These are phyloP conservation scores for Rhinopithecus roxellana DNA, from an alignment of 2,113 vertebrate species.

Conservation along the genomic window DNA sequence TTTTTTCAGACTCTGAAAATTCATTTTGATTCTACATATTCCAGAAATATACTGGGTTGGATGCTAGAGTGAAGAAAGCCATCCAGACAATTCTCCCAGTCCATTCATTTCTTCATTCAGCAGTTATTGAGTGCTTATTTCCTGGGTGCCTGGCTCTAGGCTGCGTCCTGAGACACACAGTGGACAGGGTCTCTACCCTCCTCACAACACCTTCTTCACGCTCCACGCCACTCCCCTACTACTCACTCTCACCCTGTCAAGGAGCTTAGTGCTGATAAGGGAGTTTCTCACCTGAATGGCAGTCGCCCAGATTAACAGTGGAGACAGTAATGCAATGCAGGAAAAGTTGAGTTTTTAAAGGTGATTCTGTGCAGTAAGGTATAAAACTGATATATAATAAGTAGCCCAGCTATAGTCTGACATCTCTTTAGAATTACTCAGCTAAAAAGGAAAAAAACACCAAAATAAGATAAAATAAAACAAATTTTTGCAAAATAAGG, in stretches of 20 bases:
- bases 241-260: not conserved
- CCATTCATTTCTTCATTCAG: not conserved
- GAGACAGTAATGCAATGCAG: not conserved
- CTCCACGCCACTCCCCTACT: not conserved
- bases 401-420: constrained; percentile 17
- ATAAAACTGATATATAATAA: constrained; percentile 12
- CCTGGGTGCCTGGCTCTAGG: not conserved
- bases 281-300: not conserved
- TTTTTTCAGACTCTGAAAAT: constrained; percentile 43
- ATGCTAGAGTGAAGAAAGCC: constrained; percentile 42
- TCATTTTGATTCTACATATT: constrained; percentile 8
- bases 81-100: constrained; percentile 18
- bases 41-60: constrained; percentile 13
- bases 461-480: constrained; percentile 27
- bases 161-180: not conserved
- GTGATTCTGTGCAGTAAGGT: constrained; percentile 17
- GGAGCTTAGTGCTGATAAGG: not conserved
- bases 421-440: constrained; percentile 14
- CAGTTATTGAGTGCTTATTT: constrained; percentile 23
- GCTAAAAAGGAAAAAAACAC: not conserved
- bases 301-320: not conserved
- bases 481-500: not conserved
- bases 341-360: not conserved
- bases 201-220: not conserved
- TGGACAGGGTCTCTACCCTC: not conserved